phyloP scores from a whole-genome alignment of 92 coral and sea anemone species.

The Porites rus region DNA sequence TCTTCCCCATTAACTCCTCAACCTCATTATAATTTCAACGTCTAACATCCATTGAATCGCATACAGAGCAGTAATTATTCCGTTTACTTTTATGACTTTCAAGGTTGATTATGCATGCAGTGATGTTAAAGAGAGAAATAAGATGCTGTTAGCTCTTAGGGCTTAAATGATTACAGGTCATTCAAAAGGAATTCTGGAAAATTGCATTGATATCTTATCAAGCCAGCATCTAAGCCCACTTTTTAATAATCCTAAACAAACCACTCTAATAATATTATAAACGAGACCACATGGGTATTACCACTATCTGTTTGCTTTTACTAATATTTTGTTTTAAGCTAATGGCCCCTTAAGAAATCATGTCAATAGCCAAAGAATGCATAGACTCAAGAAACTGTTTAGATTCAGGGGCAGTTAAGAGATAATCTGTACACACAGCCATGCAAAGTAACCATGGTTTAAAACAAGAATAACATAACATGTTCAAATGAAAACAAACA shows the following conservation, averaged over 20 bases:
- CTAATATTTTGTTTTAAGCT: slow-evolving; percentile 1
- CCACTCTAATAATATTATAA: slow-evolving; percentile 6
- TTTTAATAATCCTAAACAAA: slow-evolving; percentile 9
- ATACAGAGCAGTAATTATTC: too few relatives aligned
- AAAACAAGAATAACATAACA: slow-evolving; percentile 16
- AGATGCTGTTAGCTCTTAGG: too few relatives aligned
- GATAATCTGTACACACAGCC: background rate
- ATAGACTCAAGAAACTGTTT: slow-evolving; percentile 5
- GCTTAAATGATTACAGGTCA: too few relatives aligned
- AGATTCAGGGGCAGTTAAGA: background rate
- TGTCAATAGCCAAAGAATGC: background rate
- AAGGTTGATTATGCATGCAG: too few relatives aligned
- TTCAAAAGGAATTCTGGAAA: background rate
- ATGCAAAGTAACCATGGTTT: background rate
- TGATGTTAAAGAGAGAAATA: too few relatives aligned
- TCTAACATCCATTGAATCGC: too few relatives aligned
- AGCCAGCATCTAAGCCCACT: slow-evolving; percentile 1
- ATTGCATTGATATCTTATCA: slow-evolving; percentile 18
- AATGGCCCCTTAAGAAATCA: background rate
- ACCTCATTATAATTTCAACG: too few relatives aligned
- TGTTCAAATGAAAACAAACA: slow-evolving; percentile 23
- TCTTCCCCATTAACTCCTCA: too few relatives aligned
- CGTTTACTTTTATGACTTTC: too few relatives aligned
- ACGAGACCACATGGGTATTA: background rate
- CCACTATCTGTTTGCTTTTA: slow-evolving; percentile 1